A percentile compares a stretch with the other conserved stretches of the same genome.
phyloP scores from a whole-genome alignment of 2,797 vertebrate genomes.

The Petrocephalus schoutedeni region DNA sequence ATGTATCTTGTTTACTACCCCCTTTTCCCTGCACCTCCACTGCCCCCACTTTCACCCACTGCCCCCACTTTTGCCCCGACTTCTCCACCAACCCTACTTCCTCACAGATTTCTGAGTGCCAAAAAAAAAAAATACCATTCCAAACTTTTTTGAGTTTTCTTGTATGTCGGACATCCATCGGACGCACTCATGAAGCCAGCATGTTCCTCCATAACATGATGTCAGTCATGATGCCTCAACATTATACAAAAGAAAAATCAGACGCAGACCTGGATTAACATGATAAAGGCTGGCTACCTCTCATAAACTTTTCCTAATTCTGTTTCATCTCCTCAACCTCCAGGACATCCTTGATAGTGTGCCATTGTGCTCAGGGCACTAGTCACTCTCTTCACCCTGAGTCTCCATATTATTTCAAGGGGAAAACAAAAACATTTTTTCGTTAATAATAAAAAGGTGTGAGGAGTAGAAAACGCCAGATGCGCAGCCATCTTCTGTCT shows the following conservation, averaged over 20 bases:
- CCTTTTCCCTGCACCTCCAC: slow-evolving; percentile 46
- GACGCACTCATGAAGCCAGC: slow-evolving; percentile 74
- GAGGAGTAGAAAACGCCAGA: slow-evolving; percentile 65
- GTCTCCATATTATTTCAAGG: slow-evolving; percentile 68
- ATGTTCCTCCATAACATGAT: slow-evolving; percentile 78
- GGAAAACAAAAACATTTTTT: slow-evolving; percentile 65
- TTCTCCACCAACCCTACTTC: slow-evolving; percentile 46
- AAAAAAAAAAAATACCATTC: slow-evolving; percentile 70
- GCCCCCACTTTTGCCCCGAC: slow-evolving; percentile 59
- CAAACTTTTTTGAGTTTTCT: slow-evolving; percentile 71
- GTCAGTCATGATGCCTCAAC: slow-evolving; percentile 74
- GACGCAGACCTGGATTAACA: slow-evolving; percentile 71
- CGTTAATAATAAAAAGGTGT: slow-evolving; percentile 68
- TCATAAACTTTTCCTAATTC: slow-evolving; percentile 76
- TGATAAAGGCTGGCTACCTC: slow-evolving; percentile 55
- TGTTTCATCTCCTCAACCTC: slow-evolving; percentile 73
- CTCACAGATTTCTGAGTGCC: slow-evolving; percentile 68
- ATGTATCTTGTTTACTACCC: slow-evolving; percentile 71
- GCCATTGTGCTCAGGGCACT: slow-evolving; percentile 71
- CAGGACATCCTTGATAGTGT: slow-evolving; percentile 76
- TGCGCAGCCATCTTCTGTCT: slow-evolving; percentile 73
- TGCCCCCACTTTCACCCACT: slow-evolving; percentile 42
- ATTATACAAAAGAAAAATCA: slow-evolving; percentile 58
- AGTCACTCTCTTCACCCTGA: slow-evolving; percentile 62
- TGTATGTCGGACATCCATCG: slow-evolving; percentile 75